Base-by-base conservation (phyloP, 2,888 invertebrate genomes). In the Mimumesa dahlbomi region DNA sequence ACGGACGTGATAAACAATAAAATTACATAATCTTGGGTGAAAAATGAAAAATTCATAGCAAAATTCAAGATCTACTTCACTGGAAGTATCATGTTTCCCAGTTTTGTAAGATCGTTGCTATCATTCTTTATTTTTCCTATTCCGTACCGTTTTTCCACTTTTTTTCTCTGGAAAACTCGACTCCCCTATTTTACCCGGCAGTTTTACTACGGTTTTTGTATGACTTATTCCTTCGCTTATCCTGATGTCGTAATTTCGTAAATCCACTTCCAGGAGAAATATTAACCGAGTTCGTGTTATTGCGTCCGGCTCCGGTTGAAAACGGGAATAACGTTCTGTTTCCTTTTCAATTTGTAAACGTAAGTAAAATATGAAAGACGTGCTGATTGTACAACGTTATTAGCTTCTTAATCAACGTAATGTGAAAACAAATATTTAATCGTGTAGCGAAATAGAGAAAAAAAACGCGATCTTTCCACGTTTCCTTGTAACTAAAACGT, bases 351-450 rank as follows among this genome's bases (percentile, higher is more conserved):
- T 34, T 34, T 1, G 34, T n/a, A 34, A 4, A 34, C n/a, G 3
- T 7, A n/a, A 34, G 34, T 1, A 9, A 34, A n/a, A 34, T 11
- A 34, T 34, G 34, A 7, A 2, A 1, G 34, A n/a, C n/a, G n/a
- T n/a, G n/a, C n/a, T n/a, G n/a, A n/a, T n/a, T n/a, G n/a, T n/a
- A n/a, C n/a, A n/a, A n/a, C 3, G 9, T 13, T 11, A 29, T 49
- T 43, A 18, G 6, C 5, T 19, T 16, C 58, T 58, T 48, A 49
- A 63, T 43, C n/a, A 49, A 49, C 19, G 13, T 25, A 43, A 43
- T 25, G 14, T 5, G 49, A n/a, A n/a, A 14, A 29, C 19, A 36
- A 59, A 64, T 58, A 43, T 64, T 64, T 59, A 29, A 58, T 38
- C 19, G 36, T 7, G 19, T 6, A 6, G 25, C 0, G 29, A n/a